Conservation (phyloP, 1,140 invertebrate genomes). For the Paraescarpia echinospica region DNA sequence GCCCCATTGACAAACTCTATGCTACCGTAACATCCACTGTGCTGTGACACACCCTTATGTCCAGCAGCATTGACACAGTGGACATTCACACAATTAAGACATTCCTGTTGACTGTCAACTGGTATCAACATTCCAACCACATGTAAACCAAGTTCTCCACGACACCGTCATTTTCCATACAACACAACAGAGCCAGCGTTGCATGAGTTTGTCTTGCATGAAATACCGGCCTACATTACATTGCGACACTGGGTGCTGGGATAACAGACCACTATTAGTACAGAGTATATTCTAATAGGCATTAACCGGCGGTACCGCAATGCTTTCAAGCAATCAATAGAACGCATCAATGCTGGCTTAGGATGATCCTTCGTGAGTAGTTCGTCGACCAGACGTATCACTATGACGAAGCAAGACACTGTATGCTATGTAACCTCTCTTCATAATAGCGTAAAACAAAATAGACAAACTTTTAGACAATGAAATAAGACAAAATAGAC, state of each 20-base stretch:
- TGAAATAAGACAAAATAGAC: no score
- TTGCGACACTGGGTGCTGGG: background rate
- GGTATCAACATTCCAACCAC: background rate
- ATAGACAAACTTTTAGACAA: background rate
- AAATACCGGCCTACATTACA: background rate
- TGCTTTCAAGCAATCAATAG: background rate
- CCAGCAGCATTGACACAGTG: background rate
- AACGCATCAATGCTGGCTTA: background rate
- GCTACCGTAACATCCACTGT: background rate
- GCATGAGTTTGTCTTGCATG: no score
- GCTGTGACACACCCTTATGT: no score
- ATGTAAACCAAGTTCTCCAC: background rate
- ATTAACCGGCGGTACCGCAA: background rate
- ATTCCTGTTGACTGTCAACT: background rate
- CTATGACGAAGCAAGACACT: background rate
- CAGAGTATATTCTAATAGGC: background rate
- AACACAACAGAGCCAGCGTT: background rate
- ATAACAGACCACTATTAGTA: background rate
- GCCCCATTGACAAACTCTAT: no score
- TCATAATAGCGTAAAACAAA: background rate
- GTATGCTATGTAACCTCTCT: background rate
- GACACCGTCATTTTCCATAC: background rate
- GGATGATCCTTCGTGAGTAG: background rate
- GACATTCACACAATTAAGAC: background rate
- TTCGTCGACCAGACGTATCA: no score